Base-by-base conservation (phyloP, 2,888 invertebrate genomes). In the Linnaemya tessellans region DNA sequence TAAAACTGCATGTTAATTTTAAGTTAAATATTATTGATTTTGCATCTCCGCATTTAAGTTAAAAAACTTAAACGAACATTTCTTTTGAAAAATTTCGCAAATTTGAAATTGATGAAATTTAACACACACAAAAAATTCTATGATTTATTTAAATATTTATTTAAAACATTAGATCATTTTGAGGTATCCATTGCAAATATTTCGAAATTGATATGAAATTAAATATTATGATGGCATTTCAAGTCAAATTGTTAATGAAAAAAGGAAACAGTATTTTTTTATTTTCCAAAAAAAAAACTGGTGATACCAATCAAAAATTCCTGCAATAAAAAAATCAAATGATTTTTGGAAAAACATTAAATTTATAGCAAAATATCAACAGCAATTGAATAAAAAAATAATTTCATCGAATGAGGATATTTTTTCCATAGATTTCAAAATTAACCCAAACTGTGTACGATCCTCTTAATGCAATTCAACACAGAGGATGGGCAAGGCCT, bases 201-300 rank as follows among this genome's bases (percentile, higher is more conserved):
- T n/a, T n/a, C n/a, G n/a, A n/a, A n/a, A n/a, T n/a, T n/a, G n/a
- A n/a, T n/a, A n/a, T n/a, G n/a, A n/a, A n/a, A n/a, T n/a, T n/a
- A n/a, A n/a, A n/a, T n/a, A n/a, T n/a, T n/a, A n/a, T n/a, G n/a
- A n/a, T n/a, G n/a, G n/a, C 38, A 60, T 60, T 25, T 60, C 38
- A 18, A 20, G 9, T 11, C 38, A 38, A 62, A 38, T 38, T 38
- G 60, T 13, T 20, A 62, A 62, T 62, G 18, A 62, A 38, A 62
- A 62, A 38, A 18, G 38, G 11, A 62, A 9, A 62, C 13, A 62
- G 38, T 11, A 3, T 11, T 38, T 62, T n/a, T 51, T 35, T 20
- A 4, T 11, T 41, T 60, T 3, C 11, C 20, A 18, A 60, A 38
- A 38, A 60, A 11, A 11, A n/a, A n/a, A n/a, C n/a, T n/a, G 0